Percentiles rank a stretch among this genome's conserved stretches.
phyloP scores from a whole-genome alignment of 2,113 vertebrate species.

The Dromaius novaehollandiae region DNA sequence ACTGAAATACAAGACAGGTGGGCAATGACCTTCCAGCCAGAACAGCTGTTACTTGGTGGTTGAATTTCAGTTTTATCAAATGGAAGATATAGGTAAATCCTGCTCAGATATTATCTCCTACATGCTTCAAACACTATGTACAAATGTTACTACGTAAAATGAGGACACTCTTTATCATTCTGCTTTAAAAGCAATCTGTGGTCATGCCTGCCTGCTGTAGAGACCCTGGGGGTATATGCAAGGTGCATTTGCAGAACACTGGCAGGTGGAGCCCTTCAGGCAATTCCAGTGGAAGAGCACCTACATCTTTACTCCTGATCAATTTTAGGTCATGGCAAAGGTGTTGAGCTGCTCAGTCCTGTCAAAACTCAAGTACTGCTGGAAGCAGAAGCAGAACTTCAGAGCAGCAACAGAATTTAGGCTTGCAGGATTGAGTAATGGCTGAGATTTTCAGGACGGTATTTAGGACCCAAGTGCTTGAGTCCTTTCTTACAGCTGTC shows the following conservation, averaged over 20 bases:
- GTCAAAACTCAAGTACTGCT: not conserved
- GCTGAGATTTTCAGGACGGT: not conserved
- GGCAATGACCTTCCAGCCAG: not conserved
- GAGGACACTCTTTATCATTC: not conserved
- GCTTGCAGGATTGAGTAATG: not conserved
- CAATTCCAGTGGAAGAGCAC: not conserved
- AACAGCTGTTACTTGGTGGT: not conserved
- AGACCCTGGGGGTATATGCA: not conserved
- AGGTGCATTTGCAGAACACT: not conserved
- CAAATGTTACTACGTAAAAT: fast-evolving
- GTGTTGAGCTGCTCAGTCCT: not conserved
- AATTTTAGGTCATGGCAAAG: not conserved
- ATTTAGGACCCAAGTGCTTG: not conserved
- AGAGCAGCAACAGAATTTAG: not conserved
- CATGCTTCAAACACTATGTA: not conserved
- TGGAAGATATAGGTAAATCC: not conserved
- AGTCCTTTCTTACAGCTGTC: not conserved
- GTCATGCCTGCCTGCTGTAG: not conserved
- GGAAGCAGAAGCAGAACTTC: not conserved
- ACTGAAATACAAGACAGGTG: not conserved
- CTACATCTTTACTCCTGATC: not conserved
- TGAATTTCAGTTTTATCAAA: not conserved
- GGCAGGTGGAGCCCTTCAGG: not conserved
- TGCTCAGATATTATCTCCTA: not conserved
- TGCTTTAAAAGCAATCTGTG: not conserved